phyloP scores from a whole-genome alignment of 2,888 invertebrate genomes.

The Masnerella sp. region DNA sequence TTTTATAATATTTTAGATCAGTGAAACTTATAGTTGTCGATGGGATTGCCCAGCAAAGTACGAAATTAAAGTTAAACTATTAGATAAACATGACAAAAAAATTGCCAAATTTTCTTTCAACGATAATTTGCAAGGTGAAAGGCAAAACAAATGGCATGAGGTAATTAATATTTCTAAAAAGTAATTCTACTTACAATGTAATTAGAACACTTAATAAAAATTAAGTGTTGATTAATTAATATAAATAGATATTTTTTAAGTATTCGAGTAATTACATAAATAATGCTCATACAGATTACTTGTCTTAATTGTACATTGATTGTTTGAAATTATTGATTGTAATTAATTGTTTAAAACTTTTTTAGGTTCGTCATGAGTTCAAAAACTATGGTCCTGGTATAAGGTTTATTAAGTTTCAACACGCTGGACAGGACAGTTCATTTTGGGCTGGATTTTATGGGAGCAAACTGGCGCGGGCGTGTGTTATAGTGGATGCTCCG shows the following conservation, averaged over 20 bases:
- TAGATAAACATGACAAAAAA: slow-evolving; percentile 50
- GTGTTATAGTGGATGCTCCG: slow-evolving; percentile 5
- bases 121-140: slow-evolving; percentile 58
- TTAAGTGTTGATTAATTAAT: too few relatives aligned
- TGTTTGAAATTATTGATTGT: too few relatives aligned
- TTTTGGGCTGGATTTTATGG: slow-evolving; percentile 37
- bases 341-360: too few relatives aligned
- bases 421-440: slow-evolving; percentile 15
- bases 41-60: slow-evolving; percentile 71
- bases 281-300: too few relatives aligned
- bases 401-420: slow-evolving; percentile 23
- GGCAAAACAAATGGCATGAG: slow-evolving; percentile 70
- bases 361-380: slow-evolving; percentile 17
- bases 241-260: too few relatives aligned
- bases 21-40: slow-evolving; percentile 71
- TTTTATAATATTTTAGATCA: slow-evolving; percentile 68
- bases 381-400: slow-evolving; percentile 18
- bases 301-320: too few relatives aligned
- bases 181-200: too few relatives aligned
- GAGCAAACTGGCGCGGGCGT: slow-evolving; percentile 28
- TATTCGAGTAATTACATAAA: too few relatives aligned
- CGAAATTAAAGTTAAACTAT: slow-evolving; percentile 60
- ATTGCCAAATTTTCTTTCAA: slow-evolving; percentile 63
- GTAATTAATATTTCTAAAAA: slow-evolving; percentile 55
- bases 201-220: too few relatives aligned